These are phyloP conservation scores for Apostichopus japonicus DNA, from an alignment of 35 echinoderm and acorn worm species.

Conservation along the genomic window DNA sequence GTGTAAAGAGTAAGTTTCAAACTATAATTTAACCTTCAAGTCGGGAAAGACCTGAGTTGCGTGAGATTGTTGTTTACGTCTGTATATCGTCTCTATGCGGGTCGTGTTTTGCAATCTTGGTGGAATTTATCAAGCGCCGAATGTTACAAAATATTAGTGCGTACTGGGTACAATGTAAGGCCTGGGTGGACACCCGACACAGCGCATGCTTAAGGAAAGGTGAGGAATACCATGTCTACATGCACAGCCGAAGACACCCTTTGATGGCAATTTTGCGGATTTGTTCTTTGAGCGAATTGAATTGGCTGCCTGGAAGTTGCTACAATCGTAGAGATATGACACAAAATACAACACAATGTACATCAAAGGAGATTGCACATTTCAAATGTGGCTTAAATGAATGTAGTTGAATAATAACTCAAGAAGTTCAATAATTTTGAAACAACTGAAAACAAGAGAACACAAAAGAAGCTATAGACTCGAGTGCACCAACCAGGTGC, in stretches of 20 bases:
- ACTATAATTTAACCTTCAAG: too few species aligned
- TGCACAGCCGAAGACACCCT: not conserved
- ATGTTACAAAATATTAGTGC: too few species aligned
- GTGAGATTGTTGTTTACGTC: too few species aligned
- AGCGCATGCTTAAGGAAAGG: not conserved
- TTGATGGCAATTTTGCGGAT: not conserved
- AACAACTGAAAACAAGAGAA: not conserved
- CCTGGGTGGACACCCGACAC: too few species aligned
- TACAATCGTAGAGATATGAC: not conserved
- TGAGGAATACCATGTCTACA: not conserved
- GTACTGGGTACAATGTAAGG: too few species aligned
- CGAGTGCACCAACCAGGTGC: not conserved
- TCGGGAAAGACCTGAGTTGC: too few species aligned
- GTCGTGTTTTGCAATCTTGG: too few species aligned
- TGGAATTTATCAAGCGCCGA: too few species aligned
- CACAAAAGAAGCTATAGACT: not conserved
- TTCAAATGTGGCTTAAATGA: too few species aligned
- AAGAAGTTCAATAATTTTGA: not conserved
- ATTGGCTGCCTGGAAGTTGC: not conserved
- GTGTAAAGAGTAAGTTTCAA: too few species aligned
- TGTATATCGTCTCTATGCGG: too few species aligned
- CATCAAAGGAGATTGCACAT: too few species aligned
- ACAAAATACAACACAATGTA: not conserved
- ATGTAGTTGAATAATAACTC: not conserved
- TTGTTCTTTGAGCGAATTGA: not conserved